Evolutionary conservation across 2,888 invertebrate species (phyloP), one percentile per base, ranked within the genome.

Genomic region (Phytoseiulus persimilis): DNA sequence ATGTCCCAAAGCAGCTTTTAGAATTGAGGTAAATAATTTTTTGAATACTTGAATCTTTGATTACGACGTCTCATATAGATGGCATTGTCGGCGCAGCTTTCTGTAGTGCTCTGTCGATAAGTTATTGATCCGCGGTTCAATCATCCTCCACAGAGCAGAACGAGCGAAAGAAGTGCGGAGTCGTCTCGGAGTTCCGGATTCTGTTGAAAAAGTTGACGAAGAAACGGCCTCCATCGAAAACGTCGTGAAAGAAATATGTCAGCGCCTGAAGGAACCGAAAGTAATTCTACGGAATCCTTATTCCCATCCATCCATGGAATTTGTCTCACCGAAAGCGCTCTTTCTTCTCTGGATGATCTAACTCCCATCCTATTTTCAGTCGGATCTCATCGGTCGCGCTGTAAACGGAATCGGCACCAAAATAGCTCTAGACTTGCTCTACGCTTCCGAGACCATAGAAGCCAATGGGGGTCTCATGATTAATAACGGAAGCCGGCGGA

Each of bases 401-500:
- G 87, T 87, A 1, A 87, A n/a, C 33, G 45, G 28, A 6, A 14
- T 87, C 87, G 87, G 87, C 18, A 87, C n/a, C 0, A 23, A 87
- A 9, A 33, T n/a, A 23, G 32, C 87, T n/a, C 14, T 33, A 18
- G 87, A 87, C 6, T n/a, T 87, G 23, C 87, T 87, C 5, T 87
- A 87, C 45, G 87, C 87, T n/a, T 28, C 87, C 45, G 87, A 87
- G 32, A 90, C 90, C 46, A 90, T 91, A 32, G 90, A 90, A 83
- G 89, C 89, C n/a, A 89, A 90, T 18, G 91, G 91, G n/a, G 91
- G 91, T 23, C 83, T 91, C 11, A 90, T 91, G 90, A 90, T 90
- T 33, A 33, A 28, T 23, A 89, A 90, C 32, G 90, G 90, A 2
- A 89, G 46, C 23, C 84, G 91, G 39, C 83, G 90, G 31, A 89